phyloP scores from a whole-genome alignment of 92 coral and sea anemone species.

The Galaxea fascicularis region DNA sequence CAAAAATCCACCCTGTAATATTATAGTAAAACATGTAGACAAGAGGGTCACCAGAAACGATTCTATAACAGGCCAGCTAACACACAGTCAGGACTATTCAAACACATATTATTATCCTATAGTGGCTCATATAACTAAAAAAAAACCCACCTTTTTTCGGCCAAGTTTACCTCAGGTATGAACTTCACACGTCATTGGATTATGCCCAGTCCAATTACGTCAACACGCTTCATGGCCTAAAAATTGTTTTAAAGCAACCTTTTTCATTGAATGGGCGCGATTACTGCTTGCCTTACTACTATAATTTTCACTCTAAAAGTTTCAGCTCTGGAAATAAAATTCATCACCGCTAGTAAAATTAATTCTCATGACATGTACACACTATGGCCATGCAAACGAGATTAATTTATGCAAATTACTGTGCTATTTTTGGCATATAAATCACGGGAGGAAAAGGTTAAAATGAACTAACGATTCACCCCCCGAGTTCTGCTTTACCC shows the following conservation, averaged over 20 bases:
- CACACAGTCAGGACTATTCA: conserved; percentile 30
- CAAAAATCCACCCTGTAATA: conserved; percentile 29
- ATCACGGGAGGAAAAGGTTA: too few species aligned
- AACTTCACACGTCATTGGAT: conserved; percentile 37
- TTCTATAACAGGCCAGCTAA: conserved; percentile 31
- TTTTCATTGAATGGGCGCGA: conserved; percentile 4
- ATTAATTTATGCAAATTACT: too few species aligned
- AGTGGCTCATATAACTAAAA: conserved; percentile 12
- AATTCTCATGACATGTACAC: too few species aligned
- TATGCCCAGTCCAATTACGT: conserved; percentile 36
- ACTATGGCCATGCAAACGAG: too few species aligned
- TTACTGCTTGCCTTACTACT: conserved; percentile 6
- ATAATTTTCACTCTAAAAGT: too few species aligned
- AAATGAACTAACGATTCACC: too few species aligned
- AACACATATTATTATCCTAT: conserved; percentile 49
- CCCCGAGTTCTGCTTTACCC: too few species aligned
- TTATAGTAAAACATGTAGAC: conserved; percentile 49
- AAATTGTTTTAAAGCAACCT: conserved; percentile 16
- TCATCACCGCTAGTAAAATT: too few species aligned
- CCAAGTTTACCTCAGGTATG: conserved; percentile 18
- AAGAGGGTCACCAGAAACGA: conserved; percentile 39
- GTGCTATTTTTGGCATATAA: too few species aligned
- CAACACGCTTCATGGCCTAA: conserved; percentile 31
- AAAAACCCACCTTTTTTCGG: conserved; percentile 32
- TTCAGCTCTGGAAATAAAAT: too few species aligned